Conservation (phyloP, 2,888 invertebrate genomes). For the Agonopterix arenella region DNA sequence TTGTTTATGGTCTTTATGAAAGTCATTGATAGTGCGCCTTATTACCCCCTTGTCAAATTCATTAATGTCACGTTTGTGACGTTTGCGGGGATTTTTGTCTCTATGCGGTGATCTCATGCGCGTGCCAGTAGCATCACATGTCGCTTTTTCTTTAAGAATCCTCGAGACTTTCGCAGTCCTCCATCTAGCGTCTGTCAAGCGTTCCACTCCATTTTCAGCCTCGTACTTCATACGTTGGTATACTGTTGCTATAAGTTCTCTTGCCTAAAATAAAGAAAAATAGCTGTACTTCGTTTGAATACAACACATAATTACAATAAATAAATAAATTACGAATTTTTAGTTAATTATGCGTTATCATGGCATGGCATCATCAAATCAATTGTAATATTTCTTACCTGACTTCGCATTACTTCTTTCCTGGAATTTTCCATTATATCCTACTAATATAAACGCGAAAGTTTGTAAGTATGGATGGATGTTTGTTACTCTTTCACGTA, state of each 20-base stretch:
- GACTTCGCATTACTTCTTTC: no score
- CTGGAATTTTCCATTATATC: no score
- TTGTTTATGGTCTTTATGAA: no score
- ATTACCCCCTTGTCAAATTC: conserved; percentile 2
- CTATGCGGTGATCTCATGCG: conserved; percentile 7
- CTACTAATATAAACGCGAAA: no score
- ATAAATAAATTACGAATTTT: no score
- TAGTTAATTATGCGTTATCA: no score
- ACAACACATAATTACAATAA: no score
- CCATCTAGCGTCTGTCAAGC: conserved; percentile 7
- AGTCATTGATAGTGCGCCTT: no score
- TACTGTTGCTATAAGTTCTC: conserved; percentile 6
- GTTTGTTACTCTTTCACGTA: no score
- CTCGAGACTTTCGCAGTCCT: conserved; percentile 5
- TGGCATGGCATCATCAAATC: no score
- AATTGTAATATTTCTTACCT: no score
- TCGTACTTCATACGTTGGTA: conserved; percentile 6
- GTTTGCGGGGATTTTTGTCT: conserved; percentile 4
- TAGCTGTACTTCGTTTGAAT: background rate
- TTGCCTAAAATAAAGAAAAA: conserved; percentile 1
- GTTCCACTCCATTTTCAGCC: conserved; percentile 6
- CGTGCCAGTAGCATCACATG: conserved; percentile 6
- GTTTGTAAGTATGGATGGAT: no score
- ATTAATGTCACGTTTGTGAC: conserved; percentile 7
- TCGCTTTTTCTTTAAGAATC: conserved; percentile 9